A percentile compares a stretch with the other conserved stretches of the same genome.
These are phyloP conservation scores for Aphidoletes aphidimyza DNA, from an alignment of 2,888 invertebrate species.

Conservation along the genomic window DNA sequence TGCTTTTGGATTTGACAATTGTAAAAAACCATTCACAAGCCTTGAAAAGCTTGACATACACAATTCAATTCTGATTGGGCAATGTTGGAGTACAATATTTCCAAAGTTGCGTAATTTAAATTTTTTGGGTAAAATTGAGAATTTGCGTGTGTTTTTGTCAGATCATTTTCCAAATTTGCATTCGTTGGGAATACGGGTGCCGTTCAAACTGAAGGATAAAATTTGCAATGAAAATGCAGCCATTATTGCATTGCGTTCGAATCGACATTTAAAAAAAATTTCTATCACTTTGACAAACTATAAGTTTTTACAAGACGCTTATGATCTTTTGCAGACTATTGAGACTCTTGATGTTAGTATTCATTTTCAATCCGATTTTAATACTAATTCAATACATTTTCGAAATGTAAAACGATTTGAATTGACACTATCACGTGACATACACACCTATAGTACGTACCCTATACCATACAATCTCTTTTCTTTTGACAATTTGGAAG, in stretches of 20 bases:
- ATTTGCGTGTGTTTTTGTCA: not conserved
- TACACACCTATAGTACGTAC: not conserved
- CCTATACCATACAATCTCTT: too few species aligned
- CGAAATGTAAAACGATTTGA: conserved; percentile 21
- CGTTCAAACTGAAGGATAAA: not conserved
- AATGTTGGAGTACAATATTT: conserved; percentile 22
- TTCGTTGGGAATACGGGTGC: not conserved
- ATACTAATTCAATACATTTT: conserved; percentile 5
- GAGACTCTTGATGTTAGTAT: not conserved
- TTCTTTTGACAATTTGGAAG: too few species aligned
- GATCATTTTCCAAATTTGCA: conserved; percentile 30
- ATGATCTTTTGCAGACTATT: conserved; percentile 28
- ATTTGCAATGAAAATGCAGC: not conserved
- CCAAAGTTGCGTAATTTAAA: conserved; percentile 1
- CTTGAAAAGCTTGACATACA: conserved; percentile 19
- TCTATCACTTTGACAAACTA: not conserved
- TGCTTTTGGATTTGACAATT: conserved; percentile 3
- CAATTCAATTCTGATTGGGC: conserved; percentile 5
- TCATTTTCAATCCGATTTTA: conserved; percentile 30
- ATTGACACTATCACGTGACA: conserved; percentile 12
- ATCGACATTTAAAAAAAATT: conserved; percentile 3
- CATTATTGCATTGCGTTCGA: conserved; percentile 29
- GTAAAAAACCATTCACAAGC: conserved; percentile 30
- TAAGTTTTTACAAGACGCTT: conserved; percentile 29
- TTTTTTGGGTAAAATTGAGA: conserved; percentile 28